phyloP scores from a whole-genome alignment of 2,888 invertebrate species.

The Mythimna lalbum region DNA sequence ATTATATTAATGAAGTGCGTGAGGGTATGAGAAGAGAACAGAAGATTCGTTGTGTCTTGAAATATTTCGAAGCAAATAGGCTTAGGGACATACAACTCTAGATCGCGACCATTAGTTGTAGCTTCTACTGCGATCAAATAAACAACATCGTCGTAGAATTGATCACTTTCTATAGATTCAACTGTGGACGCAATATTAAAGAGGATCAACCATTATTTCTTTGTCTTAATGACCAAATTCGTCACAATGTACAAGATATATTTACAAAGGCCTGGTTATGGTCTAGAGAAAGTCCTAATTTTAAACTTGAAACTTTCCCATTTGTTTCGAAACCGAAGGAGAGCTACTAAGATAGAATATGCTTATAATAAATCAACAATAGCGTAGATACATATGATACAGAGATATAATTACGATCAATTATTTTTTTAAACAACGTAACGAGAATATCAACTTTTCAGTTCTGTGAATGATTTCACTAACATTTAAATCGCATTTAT shows the following conservation, averaged over 20 bases:
- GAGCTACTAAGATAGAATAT: constrained; percentile 76
- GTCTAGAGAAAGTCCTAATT: constrained; percentile 57
- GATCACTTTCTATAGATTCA: constrained; percentile 25
- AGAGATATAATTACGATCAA: constrained; percentile 83
- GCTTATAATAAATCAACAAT: constrained; percentile 89
- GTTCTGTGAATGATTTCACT: constrained; percentile 90
- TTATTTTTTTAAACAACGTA: constrained; percentile 86
- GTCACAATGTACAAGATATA: constrained; percentile 38
- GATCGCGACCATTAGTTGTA: constrained; percentile 27
- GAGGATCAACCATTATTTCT: constrained; percentile 26
- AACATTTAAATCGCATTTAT: constrained; percentile 82
- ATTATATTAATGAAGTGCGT: constrained; percentile 74
- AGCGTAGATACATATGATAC: constrained; percentile 86
- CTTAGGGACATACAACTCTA: constrained; percentile 35
- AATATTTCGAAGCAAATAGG: constrained; percentile 70
- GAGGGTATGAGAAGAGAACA: constrained; percentile 77
- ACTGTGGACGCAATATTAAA: constrained; percentile 41
- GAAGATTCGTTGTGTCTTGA: constrained; percentile 84
- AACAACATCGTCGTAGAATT: constrained; percentile 26
- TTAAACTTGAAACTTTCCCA: constrained; percentile 52
- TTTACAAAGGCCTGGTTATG: constrained; percentile 50
- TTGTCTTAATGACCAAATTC: constrained; percentile 25
- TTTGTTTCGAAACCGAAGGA: constrained; percentile 66
- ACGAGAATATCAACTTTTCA: constrained; percentile 90
- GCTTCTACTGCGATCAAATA: constrained; percentile 18